Base-by-base conservation (phyloP, 1,140 invertebrate genomes). In the Lepidurus arcticus region DNA sequence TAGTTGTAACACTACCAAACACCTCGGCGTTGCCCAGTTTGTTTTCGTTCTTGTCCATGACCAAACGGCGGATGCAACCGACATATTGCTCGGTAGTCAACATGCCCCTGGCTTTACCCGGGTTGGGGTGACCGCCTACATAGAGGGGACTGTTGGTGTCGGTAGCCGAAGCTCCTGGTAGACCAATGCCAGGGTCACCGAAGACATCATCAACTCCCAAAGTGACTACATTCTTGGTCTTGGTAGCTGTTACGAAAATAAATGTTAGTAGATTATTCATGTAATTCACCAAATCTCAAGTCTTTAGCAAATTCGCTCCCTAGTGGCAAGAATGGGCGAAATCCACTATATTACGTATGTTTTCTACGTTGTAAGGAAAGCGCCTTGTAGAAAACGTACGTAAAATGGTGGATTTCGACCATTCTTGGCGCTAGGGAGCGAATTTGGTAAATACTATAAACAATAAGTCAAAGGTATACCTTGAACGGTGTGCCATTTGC, bases 401-500 rank as follows among this genome's bases (percentile, higher is more conserved):
- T 0, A 26, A 26, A 26, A 26, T 26, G 26, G 26, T 1, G 26
- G 26, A 26, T 26, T 26, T 26, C 26, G 26, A 0, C 26, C 26
- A 26, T 26, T 26, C 26, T 26, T 26, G 1, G 1, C 26, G 26
- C 26, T 2, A 26, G 26, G 26, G 26, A 26, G 26, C 26, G 26
- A 26, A 26, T 26, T 26, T 26, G 26, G 26, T 26, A 26, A 26
- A 26, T 0, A 26, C 26, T 26, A 26, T 26, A 26, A 26, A 26
- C 26, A 26, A n/a, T n/a, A n/a, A 26, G 26, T 26, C 0, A 26
- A 26, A 13, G 34, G 10, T 81, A 83, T 85, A 96, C 94, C 92
- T 88, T 91, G 87, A 82, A 98, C 92, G 16, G 87, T 91, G 83
- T 98, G 96, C 95, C 96, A 98, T 43, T 94, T 87, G 44, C 97